These are phyloP conservation scores for Euphysa ruthae DNA, from an alignment of 30 jellyfish, hydroid and myxozoan genomes.

Conservation along the genomic window DNA sequence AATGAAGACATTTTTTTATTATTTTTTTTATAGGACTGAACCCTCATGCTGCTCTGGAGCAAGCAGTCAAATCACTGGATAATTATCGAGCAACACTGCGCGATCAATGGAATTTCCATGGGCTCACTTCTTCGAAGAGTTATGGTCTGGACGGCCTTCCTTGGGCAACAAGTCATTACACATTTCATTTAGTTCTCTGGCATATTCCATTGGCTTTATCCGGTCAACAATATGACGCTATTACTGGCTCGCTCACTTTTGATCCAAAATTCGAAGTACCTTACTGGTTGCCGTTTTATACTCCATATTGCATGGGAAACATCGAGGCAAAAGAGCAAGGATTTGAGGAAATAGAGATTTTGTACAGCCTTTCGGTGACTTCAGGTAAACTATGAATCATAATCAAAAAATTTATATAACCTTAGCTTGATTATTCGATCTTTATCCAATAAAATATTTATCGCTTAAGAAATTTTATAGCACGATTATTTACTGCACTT, in stretches of 20 bases:
- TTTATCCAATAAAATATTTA: too few species aligned
- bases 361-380: slow-evolving; percentile 53
- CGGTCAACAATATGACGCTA: slow-evolving; percentile 89
- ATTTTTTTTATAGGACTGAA: slow-evolving; percentile 41
- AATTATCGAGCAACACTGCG: slow-evolving; percentile 82
- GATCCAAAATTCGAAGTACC: slow-evolving; percentile 82
- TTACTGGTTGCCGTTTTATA: slow-evolving; percentile 84
- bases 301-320: slow-evolving; percentile 81
- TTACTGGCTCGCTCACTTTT: slow-evolving; percentile 68
- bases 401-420: too few species aligned
- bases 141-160: slow-evolving; percentile 98
- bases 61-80: slow-evolving; percentile 84
- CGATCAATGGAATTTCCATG: slow-evolving; percentile 97
- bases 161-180: slow-evolving; percentile 96
- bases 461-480: too few species aligned
- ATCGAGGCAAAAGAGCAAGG: slow-evolving; percentile 53
- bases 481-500: too few species aligned
- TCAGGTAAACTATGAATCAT: slow-evolving; percentile 56
- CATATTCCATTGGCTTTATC: slow-evolving; percentile 93
- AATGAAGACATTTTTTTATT: too few species aligned
- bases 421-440: too few species aligned
- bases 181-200: slow-evolving; percentile 88
- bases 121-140: slow-evolving; percentile 81
- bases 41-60: slow-evolving; percentile 77
- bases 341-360: slow-evolving; percentile 21